These are phyloP conservation scores for Sclerodermus sp. DNA, from an alignment of 2,888 invertebrate genomes.

Conservation along the genomic window DNA sequence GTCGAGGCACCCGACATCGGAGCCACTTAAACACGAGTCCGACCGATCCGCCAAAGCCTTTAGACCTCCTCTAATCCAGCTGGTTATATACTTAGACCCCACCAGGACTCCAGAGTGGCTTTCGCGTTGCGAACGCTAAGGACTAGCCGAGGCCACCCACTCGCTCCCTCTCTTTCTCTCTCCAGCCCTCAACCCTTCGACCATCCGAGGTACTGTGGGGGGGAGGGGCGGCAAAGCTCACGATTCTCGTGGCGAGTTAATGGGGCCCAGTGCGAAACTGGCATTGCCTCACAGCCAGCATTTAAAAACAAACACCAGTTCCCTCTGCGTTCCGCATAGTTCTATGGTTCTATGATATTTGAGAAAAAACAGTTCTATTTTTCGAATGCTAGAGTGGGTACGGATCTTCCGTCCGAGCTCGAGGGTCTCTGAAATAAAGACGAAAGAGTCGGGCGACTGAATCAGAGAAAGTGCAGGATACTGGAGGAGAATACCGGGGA, in stretches of 20 bases:
- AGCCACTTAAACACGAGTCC: conserved; percentile 47
- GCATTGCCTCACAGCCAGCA: no score
- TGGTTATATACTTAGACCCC: conserved; percentile 28
- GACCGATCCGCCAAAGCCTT: conserved; percentile 45
- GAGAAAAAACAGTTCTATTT: no score
- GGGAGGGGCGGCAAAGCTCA: conserved; percentile 23
- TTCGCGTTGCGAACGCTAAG: no score
- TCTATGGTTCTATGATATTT: no score
- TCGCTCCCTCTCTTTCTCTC: background rate
- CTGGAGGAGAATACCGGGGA: conserved; percentile 11
- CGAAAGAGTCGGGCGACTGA: conserved; percentile 4
- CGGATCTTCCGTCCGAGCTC: no score
- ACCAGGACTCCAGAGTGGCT: conserved; percentile 17
- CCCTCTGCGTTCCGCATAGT: no score
- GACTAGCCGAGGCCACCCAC: background rate
- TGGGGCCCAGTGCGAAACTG: no score
- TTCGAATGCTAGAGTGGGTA: no score
- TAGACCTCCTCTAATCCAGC: conserved; percentile 42
- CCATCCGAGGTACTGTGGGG: no score
- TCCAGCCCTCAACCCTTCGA: conserved; percentile 9
- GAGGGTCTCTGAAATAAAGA: no score
- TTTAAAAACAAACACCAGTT: no score
- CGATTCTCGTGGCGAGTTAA: conserved; percentile 32
- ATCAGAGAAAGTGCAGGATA: conserved; percentile 13
- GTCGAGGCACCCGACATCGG: conserved; percentile 37